phyloP scores from a whole-genome alignment of 2,113 vertebrate species.

The Ovibos moschatus region DNA sequence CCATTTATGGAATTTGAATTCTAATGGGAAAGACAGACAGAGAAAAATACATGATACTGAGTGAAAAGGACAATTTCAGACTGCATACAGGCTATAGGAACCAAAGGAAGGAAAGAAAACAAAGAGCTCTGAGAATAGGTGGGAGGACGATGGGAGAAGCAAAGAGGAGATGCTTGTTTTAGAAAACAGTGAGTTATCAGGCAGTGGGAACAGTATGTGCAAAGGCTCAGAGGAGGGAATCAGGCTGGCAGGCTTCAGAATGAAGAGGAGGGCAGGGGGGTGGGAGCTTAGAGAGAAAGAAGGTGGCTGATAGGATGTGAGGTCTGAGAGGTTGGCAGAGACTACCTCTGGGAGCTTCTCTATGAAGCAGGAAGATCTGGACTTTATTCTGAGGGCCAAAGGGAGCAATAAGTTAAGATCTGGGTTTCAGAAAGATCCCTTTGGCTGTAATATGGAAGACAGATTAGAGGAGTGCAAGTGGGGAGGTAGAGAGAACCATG shows the following conservation, averaged over 20 bases:
- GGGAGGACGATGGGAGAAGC: not conserved
- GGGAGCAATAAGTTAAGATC: not conserved
- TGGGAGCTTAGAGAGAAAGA: not conserved
- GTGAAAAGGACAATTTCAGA: not conserved
- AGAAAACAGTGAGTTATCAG: not conserved
- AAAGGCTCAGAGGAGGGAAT: not conserved
- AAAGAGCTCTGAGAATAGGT: not conserved
- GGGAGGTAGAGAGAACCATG: fast-evolving
- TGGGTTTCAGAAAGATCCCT: not conserved
- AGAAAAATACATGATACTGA: not conserved
- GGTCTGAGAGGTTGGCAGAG: not conserved
- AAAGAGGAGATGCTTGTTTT: not conserved
- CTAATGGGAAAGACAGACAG: not conserved
- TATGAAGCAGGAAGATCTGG: not conserved
- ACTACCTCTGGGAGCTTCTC: not conserved
- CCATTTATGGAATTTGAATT: not conserved
- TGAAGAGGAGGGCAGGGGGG: not conserved
- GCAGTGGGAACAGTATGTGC: not conserved
- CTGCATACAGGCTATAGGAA: not conserved
- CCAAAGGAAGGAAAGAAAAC: not conserved
- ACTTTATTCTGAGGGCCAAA: not conserved
- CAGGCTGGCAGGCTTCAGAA: not conserved
- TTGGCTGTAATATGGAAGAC: not conserved
- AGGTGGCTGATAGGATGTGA: fast-evolving
- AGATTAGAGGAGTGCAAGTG: not conserved